Conservation (phyloP, 2,797 vertebrate species). For the Esox masquinongy region DNA sequence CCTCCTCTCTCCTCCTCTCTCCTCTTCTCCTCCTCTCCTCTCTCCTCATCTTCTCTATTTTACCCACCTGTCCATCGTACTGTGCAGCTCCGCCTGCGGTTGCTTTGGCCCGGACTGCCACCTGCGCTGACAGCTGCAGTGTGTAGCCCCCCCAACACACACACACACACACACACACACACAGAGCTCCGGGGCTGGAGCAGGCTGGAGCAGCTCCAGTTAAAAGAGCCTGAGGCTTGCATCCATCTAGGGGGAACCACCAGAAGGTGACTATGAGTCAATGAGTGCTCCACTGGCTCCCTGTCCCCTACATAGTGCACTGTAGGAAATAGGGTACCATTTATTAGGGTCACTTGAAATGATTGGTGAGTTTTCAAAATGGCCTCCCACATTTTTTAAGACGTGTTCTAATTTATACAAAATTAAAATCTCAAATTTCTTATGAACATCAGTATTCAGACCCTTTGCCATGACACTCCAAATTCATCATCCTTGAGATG, state of each 20-base stretch:
- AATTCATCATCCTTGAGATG: too few relatives aligned
- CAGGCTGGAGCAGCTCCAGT: conserved; percentile 78
- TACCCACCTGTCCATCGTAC: conserved; percentile 54
- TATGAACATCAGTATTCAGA: too few relatives aligned
- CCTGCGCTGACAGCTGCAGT: conserved; percentile 57
- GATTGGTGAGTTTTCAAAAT: too few relatives aligned
- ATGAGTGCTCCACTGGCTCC: background rate
- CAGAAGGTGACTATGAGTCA: conserved; percentile 54
- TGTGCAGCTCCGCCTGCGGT: conserved; percentile 49
- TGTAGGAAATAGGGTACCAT: background rate
- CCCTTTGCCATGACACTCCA: too few relatives aligned
- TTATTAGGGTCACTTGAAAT: too few relatives aligned
- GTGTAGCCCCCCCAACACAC: conserved; percentile 54
- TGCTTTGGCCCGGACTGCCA: conserved; percentile 55
- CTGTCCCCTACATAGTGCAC: background rate
- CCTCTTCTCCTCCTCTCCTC: background rate
- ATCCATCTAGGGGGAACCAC: conserved; percentile 71
- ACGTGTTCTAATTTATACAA: too few relatives aligned
- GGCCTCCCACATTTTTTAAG: too few relatives aligned
- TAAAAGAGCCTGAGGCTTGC: conserved; percentile 78
- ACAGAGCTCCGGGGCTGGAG: conserved; percentile 69
- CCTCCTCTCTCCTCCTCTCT: conserved; percentile 42
- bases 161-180: conserved; percentile 18
- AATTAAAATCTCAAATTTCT: too few relatives aligned
- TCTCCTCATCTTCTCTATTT: background rate